These are phyloP conservation scores for Paraescarpia echinospica DNA, from an alignment of 1,140 invertebrate genomes.

Conservation along the genomic window DNA sequence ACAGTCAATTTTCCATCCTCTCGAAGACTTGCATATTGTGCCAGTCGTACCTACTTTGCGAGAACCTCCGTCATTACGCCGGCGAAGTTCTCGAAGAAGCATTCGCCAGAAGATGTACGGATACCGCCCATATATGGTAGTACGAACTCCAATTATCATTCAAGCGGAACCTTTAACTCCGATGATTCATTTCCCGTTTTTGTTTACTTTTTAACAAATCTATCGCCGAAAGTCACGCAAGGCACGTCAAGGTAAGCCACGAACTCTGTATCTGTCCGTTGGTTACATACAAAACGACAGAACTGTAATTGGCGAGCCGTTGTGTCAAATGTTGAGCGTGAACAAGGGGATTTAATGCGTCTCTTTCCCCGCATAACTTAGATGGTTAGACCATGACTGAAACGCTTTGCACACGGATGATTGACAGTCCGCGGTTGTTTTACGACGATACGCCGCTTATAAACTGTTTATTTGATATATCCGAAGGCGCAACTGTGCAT, in stretches of 20 bases:
- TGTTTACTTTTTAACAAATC: constrained; percentile 1
- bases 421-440: neutral
- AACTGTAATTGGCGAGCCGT: neutral
- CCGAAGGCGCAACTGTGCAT: neutral
- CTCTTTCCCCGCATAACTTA: neutral
- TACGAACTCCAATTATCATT: neutral
- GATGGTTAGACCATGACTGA: neutral
- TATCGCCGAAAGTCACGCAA: neutral
- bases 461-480: neutral
- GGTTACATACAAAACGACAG: neutral
- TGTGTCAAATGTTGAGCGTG: neutral
- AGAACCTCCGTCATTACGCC: neutral
- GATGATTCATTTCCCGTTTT: constrained; percentile 1
- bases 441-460: neutral
- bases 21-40: neutral
- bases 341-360: neutral
- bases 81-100: neutral
- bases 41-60: neutral
- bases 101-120: neutral
- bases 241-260: neutral
- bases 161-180: neutral
- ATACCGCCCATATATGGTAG: neutral
- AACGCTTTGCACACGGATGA: neutral
- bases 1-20: neutral
- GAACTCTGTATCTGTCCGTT: neutral